Conservation (phyloP, 2,888 invertebrate species). For the Matsumyia berberina region DNA sequence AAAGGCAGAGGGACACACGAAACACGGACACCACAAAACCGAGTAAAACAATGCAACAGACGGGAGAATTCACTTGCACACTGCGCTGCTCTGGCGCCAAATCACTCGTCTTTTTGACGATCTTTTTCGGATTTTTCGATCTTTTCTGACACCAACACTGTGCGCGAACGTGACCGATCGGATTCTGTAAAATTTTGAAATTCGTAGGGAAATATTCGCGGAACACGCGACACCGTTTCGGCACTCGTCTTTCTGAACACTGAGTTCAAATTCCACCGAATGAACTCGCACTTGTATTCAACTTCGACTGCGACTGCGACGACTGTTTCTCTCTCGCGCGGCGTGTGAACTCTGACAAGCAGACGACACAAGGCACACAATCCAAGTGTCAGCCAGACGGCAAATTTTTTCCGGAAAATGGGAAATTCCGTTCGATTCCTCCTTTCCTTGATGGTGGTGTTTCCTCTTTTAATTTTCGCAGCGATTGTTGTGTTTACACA, state of each 20-base stretch:
- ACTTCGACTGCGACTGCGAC: conserved; percentile 18
- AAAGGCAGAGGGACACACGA: conserved; percentile 6
- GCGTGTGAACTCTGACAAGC: conserved; percentile 43
- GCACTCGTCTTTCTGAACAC: not conserved
- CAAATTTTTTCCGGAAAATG: conserved; percentile 60
- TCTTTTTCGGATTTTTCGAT: conserved; percentile 28
- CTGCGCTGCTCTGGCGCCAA: conserved; percentile 64
- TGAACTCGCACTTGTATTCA: not conserved
- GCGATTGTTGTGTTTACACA: conserved; percentile 63
- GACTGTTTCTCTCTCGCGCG: conserved; percentile 54
- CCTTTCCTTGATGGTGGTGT: conserved; percentile 28
- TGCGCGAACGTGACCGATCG: conserved; percentile 46
- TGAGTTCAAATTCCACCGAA: conserved; percentile 15
- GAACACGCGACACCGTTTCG: conserved; percentile 18
- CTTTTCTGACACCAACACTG: conserved; percentile 34
- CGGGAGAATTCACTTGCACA: conserved; percentile 42
- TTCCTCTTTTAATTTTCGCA: conserved; percentile 60
- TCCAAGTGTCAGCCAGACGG: conserved; percentile 44
- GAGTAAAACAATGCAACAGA: conserved; percentile 23
- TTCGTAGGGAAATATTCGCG: conserved; percentile 21
- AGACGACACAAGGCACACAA: conserved; percentile 48
- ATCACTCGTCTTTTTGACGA: conserved; percentile 48
- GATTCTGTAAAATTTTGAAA: conserved; percentile 49
- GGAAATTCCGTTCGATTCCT: conserved; percentile 22
- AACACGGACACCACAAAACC: conserved; percentile 6